phyloP scores from a whole-genome alignment of 2,888 invertebrate species.

The Agonopterix subpropinquella region DNA sequence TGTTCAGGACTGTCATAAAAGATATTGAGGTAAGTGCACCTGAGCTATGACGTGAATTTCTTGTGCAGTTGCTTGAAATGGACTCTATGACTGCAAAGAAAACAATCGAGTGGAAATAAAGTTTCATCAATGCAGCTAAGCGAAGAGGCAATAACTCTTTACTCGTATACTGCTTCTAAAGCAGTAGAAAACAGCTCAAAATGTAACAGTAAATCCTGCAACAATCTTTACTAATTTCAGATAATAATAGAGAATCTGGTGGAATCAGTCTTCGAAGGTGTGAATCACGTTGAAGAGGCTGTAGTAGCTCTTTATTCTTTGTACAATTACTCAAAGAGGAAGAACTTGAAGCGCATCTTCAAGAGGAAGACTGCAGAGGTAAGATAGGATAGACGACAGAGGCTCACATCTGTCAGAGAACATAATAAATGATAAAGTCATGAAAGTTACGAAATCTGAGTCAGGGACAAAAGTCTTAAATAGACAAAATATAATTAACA shows the following conservation, averaged over 20 bases:
- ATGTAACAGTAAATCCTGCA: too few relatives aligned
- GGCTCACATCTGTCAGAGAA: background rate
- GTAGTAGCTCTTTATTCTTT: conserved; percentile 85
- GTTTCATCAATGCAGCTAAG: too few relatives aligned
- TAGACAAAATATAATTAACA: background rate
- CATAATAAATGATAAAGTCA: background rate
- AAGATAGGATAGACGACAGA: background rate
- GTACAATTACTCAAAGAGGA: conserved; percentile 85
- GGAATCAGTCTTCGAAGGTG: conserved; percentile 84
- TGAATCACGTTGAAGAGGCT: conserved; percentile 88
- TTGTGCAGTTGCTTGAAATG: too few relatives aligned
- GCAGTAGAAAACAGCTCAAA: too few relatives aligned
- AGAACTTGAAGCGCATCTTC: conserved; percentile 81
- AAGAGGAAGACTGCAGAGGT: conserved; percentile 80
- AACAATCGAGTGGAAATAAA: too few relatives aligned
- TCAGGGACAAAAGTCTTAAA: background rate
- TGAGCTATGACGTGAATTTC: too few relatives aligned
- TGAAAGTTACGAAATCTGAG: background rate
- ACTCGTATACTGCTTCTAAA: too few relatives aligned
- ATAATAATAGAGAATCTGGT: conserved; percentile 90
- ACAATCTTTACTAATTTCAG: conserved; percentile 39
- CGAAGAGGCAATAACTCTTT: too few relatives aligned
- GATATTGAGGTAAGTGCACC: conserved; percentile 71
- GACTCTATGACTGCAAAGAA: too few relatives aligned
- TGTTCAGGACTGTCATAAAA: conserved; percentile 76